Percentiles rank a stretch among this genome's conserved stretches.
Evolutionary conservation across 2,797 vertebrate genomes (phyloP).

Genomic region (Sphaeramia orbicularis): DNA sequence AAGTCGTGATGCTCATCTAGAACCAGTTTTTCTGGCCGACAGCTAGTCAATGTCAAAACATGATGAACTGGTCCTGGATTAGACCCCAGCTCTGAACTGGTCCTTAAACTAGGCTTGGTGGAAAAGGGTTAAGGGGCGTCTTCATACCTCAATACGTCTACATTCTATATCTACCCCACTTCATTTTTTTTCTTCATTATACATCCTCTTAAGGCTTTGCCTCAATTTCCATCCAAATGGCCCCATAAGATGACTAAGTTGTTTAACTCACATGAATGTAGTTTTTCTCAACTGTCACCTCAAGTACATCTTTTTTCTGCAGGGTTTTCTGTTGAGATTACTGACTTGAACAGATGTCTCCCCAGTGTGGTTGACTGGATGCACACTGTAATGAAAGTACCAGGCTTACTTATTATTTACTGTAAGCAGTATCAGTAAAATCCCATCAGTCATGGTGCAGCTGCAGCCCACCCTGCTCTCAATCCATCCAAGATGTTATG

Average conservation of each 20-base stretch:
- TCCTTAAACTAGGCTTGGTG: background rate
- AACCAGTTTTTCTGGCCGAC: too few relatives aligned
- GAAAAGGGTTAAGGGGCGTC: too few relatives aligned
- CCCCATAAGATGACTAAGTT: constrained; percentile 30
- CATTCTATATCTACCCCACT: background rate
- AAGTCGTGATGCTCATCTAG: too few relatives aligned
- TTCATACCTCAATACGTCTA: too few relatives aligned
- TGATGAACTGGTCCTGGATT: too few relatives aligned
- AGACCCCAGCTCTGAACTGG: too few relatives aligned
- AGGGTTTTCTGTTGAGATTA: constrained; percentile 3
- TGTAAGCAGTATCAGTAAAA: constrained; percentile 8
- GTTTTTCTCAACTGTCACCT: constrained; percentile 5
- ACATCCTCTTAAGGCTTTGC: background rate
- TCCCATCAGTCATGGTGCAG: background rate
- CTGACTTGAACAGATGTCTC: constrained; percentile 22
- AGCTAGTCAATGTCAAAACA: too few relatives aligned
- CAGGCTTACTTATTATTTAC: constrained; percentile 21
- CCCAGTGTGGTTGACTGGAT: background rate
- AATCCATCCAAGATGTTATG: background rate
- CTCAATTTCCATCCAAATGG: constrained; percentile 30
- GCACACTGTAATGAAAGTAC: constrained; percentile 7
- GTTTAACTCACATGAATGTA: constrained; percentile 10
- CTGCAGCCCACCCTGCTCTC: constrained; percentile 3
- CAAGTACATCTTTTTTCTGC: background rate
- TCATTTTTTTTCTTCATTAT: background rate